Evolutionary conservation across 1,140 invertebrate genomes (phyloP), one percentile per base, ranked within the genome.

Genomic region (Dreissena rostriformis): DNA sequence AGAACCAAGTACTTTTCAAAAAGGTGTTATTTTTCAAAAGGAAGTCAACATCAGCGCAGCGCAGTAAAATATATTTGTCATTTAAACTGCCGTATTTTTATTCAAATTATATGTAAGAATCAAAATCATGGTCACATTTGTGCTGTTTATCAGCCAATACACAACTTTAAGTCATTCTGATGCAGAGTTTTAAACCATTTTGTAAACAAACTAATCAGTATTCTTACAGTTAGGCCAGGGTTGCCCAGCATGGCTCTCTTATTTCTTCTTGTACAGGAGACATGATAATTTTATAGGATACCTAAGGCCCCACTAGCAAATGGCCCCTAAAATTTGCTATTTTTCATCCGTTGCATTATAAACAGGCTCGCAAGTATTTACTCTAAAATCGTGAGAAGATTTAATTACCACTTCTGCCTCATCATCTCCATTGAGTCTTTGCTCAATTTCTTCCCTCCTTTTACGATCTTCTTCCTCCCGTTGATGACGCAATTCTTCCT

Each of bases 401-500:
- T 39, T 39, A 39, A 39, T 39, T 39, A 61, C 57, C 63, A 73
- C 70, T 49, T 19, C 57, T 28, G 63, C 71, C 14, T 55, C 67
- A 51, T 66, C 2, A 39, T 75, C 24, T 11, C 70, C 82, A 76
- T 88, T 86, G 63, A 74, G 61, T 79, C 82, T 88, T 76, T 90
- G 87, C 51, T 91, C 83, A 75, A 80, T 93, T 94, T 88, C 95
- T 94, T 71, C 94, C 93, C 92, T n/a, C 93, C 93, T 93, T 84
- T 95, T 94, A 86, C 95, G 94, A 22, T 95, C 94, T 75, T 95
- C 94, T 87, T 95, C 94, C 73, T 87, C 94, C 93, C 77, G 91
- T 94, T 82, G 95, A 94, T 71, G 88, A 75, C 67, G 84, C 83
- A 86, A 81, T 81, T 90, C 89, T 85, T 95, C 95, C 89, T 95